Percentiles rank a stretch among this genome's conserved stretches.
phyloP scores from a whole-genome alignment of 2,797 vertebrate species.

The Diglossa cyanea region DNA sequence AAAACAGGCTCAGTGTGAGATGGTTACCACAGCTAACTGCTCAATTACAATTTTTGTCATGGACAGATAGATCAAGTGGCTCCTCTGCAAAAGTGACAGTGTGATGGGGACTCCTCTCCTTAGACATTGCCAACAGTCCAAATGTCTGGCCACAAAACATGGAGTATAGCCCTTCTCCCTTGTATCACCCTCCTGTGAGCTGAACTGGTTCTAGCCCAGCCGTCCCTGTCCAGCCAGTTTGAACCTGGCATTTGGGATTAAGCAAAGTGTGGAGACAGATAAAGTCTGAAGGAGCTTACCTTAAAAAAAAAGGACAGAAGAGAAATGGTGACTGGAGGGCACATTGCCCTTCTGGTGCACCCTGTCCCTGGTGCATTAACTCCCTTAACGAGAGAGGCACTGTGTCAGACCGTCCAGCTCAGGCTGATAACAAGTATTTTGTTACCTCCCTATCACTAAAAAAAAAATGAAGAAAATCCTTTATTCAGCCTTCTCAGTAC shows the following conservation, averaged over 20 bases:
- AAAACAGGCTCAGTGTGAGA: neutral
- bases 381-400: neutral
- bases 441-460: neutral
- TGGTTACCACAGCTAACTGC: neutral
- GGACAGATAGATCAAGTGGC: neutral
- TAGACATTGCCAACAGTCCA: neutral
- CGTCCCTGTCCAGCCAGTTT: neutral
- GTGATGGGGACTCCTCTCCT: neutral
- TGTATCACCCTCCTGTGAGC: fast-evolving
- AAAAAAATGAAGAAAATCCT: neutral
- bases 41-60: neutral
- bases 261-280: neutral
- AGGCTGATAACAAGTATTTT: neutral
- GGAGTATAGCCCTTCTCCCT: neutral
- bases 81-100: neutral
- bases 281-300: neutral
- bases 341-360: neutral
- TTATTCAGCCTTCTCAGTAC: neutral
- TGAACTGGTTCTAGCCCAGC: neutral
- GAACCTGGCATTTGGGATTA: neutral
- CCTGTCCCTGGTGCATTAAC: neutral
- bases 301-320: neutral
- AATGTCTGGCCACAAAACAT: fast-evolving
- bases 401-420: neutral
- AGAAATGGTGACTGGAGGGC: neutral